Evolutionary conservation across 2,797 vertebrate species (phyloP), one percentile per base, ranked within the genome.

Genomic region (Sebastolobus alascanus): DNA sequence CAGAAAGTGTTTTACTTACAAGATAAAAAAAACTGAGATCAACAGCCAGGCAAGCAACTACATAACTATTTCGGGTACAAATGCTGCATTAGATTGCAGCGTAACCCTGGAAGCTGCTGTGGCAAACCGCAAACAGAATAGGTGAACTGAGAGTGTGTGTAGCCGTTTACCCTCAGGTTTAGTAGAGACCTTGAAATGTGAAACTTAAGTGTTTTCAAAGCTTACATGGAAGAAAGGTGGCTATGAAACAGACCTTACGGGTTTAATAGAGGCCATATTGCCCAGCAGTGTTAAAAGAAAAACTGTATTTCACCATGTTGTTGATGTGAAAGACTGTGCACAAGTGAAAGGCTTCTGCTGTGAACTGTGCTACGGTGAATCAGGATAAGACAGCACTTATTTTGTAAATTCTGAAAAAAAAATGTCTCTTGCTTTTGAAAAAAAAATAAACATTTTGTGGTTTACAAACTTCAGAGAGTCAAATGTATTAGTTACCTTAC

Each of bases 141-240:
- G 58, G 65, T 83, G 75, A 73, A 54, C 73, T n/a, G 69, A 66
- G 71, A 80, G 56, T 46, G 31, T 20, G 13, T 75, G 37, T 29
- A 66, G 67, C 71, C 61, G 55, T 79, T 91, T 82, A 87, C 63
- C 63, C 79, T 79, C 54, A 72, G 73, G 79, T 91, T 90, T 69
- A 80, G 72, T 12, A 22, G 58, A 84, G 78, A 89, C 81, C 77
- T 82, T 84, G 67, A 85, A 81, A 52, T 52, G 69, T 63, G 72
- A 68, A 25, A 54, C 77, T 63, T 46, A 70, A 80, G 59, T 78
- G 75, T 90, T 87, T 88, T 73, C 68, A 72, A 78, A 84, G 80
- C 77, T 75, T 70, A 73, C 68, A 68, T 35, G 63, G 69, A 58
- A 80, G 67, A 70, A 58, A 75, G 67, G 69, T 69, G 43, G 67